Evolutionary conservation across 2,888 invertebrate genomes (phyloP).

Genomic region (Tachina fera): DNA sequence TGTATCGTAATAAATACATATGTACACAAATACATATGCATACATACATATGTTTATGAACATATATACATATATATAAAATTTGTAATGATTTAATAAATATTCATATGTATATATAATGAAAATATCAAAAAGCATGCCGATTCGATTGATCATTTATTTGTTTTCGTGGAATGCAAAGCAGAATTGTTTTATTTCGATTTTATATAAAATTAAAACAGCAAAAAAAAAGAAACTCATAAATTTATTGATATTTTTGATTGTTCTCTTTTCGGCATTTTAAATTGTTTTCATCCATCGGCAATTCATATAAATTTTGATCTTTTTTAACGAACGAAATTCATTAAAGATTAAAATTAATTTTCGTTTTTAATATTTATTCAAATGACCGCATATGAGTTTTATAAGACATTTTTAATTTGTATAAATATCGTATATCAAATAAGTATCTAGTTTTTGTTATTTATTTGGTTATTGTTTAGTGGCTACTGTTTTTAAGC

Average conservation of each 20-base stretch:
- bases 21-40: neutral
- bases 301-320: conserved; percentile 30
- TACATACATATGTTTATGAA: neutral
- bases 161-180: conserved; percentile 59
- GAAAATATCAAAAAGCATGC: conserved; percentile 60
- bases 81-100: neutral
- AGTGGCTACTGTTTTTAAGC: conserved; percentile 61
- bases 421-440: conserved; percentile 64
- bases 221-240: conserved; percentile 22
- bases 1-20: neutral
- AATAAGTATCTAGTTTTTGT: conserved; percentile 39
- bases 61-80: neutral
- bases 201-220: conserved; percentile 11
- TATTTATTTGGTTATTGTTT: conserved; percentile 55
- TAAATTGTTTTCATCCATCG: conserved; percentile 43
- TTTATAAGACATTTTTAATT: conserved; percentile 62
- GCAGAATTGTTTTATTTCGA: conserved; percentile 34
- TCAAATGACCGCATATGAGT: conserved; percentile 63
- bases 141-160: conserved; percentile 63
- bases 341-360: conserved; percentile 66
- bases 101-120: conserved; percentile 38
- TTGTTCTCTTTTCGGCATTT: conserved; percentile 35
- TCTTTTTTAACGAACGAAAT: conserved; percentile 55
- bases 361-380: conserved; percentile 64
- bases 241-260: conserved; percentile 42